These are phyloP conservation scores for Melanargia galathea DNA, from an alignment of 2,888 invertebrate species.

Conservation along the genomic window DNA sequence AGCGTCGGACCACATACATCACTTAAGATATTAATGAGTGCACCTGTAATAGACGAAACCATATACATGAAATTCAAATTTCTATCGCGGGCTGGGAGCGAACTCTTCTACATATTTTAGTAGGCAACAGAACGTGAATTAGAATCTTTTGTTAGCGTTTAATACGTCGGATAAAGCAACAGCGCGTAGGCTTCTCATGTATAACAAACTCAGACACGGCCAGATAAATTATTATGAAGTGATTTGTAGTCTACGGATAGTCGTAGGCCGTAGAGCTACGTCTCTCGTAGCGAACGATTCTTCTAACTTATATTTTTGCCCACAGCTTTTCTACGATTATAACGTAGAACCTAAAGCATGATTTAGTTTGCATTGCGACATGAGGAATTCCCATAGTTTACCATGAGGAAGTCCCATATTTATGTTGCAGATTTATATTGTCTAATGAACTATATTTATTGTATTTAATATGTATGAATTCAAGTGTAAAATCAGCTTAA, in stretches of 20 bases:
- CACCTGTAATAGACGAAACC: conserved; percentile 82
- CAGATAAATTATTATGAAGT: neutral
- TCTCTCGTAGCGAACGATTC: conserved; percentile 31
- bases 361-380: too few relatives aligned
- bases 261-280: conserved; percentile 35
- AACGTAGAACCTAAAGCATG: neutral
- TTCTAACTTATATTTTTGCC: conserved; percentile 5
- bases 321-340: neutral
- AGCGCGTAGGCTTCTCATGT: neutral
- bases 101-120: conserved; percentile 81
- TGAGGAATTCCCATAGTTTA: too few relatives aligned
- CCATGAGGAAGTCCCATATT: too few relatives aligned
- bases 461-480: too few relatives aligned
- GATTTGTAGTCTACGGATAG: conserved; percentile 4
- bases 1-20: conserved; percentile 65
- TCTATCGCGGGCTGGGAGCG: conserved; percentile 74
- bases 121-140: conserved; percentile 81
- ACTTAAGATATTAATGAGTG: conserved; percentile 82
- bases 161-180: conserved; percentile 65
- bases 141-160: conserved; percentile 81
- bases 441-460: too few relatives aligned
- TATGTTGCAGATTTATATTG: too few relatives aligned
- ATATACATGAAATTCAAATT: conserved; percentile 83
- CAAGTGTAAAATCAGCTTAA: too few relatives aligned
- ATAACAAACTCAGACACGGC: neutral